phyloP scores from a whole-genome alignment of 2,888 invertebrate species.

The Aricia artaxerxes region DNA sequence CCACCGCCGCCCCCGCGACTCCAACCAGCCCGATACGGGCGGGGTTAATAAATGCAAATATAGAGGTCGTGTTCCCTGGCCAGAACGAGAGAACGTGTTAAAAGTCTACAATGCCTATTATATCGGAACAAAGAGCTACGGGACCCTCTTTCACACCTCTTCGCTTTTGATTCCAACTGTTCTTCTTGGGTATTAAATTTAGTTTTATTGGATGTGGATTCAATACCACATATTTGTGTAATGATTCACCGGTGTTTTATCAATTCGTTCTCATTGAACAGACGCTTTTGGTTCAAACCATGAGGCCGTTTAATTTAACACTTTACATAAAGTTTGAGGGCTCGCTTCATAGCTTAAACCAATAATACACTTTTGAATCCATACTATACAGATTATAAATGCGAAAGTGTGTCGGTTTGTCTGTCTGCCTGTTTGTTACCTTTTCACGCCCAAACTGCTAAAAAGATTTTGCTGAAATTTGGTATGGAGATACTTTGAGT shows the following conservation, averaged over 20 bases:
- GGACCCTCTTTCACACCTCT: conserved; percentile 61
- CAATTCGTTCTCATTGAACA: neutral
- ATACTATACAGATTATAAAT: too few relatives aligned
- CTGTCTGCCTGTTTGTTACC: too few relatives aligned
- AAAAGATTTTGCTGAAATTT: too few relatives aligned
- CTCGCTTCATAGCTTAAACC: too few relatives aligned
- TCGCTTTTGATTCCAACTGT: conserved; percentile 51
- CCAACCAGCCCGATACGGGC: conserved; percentile 33
- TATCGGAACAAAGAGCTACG: conserved; percentile 51
- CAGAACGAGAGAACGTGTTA: conserved; percentile 51
- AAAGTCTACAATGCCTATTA: conserved; percentile 59
- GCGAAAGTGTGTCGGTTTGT: too few relatives aligned
- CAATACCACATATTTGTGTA: conserved; percentile 4
- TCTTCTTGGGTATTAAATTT: conserved; percentile 43
- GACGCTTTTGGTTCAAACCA: too few relatives aligned
- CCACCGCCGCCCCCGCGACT: conserved; percentile 35
- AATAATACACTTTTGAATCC: too few relatives aligned
- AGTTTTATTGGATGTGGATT: conserved; percentile 31
- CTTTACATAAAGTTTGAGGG: too few relatives aligned
- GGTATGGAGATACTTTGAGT: too few relatives aligned
- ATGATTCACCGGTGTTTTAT: neutral
- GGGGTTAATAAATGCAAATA: conserved; percentile 38
- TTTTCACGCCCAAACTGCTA: too few relatives aligned
- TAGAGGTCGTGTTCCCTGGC: conserved; percentile 42
- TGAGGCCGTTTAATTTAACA: too few relatives aligned